Percentiles rank a stretch among this genome's conserved stretches.
These are phyloP conservation scores for Mechanitis mazaeus DNA, from an alignment of 2,888 invertebrate species.

Conservation along the genomic window DNA sequence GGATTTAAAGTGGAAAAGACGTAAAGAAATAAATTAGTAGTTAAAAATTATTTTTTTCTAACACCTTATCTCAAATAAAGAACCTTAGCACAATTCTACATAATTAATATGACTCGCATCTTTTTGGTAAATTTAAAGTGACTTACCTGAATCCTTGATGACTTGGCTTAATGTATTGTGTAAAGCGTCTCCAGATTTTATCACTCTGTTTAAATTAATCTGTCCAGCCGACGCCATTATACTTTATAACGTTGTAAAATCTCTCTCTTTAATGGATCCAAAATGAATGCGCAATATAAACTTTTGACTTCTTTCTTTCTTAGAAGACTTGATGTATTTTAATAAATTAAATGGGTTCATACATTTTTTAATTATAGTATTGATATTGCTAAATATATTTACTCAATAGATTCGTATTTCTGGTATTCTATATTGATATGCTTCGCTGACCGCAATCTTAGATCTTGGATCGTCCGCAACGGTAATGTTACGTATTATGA, in stretches of 20 bases:
- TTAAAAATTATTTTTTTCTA: too few relatives aligned
- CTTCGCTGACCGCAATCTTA: constrained; percentile 48
- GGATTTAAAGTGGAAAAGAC: too few relatives aligned
- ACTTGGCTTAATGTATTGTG: constrained; percentile 23
- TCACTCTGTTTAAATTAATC: constrained; percentile 30
- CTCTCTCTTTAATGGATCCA: constrained; percentile 25
- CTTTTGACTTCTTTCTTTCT: constrained; percentile 17
- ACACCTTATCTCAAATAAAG: too few relatives aligned
- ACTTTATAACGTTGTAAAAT: constrained; percentile 29
- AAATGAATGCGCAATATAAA: constrained; percentile 18
- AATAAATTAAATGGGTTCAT: not conserved
- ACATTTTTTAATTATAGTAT: too few relatives aligned
- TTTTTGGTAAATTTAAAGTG: constrained; percentile 10
- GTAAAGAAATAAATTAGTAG: too few relatives aligned
- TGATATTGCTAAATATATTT: too few relatives aligned
- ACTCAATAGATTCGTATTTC: not conserved
- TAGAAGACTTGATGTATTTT: not conserved
- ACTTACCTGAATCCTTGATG: constrained; percentile 16
- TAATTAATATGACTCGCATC: too few relatives aligned
- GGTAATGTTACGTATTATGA: constrained; percentile 23
- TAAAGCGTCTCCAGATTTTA: constrained; percentile 24
- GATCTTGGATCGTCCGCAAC: constrained; percentile 51
- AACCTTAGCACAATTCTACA: too few relatives aligned
- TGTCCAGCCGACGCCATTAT: constrained; percentile 21
- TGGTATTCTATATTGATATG: constrained; percentile 39